A percentile compares a stretch with the other conserved stretches of the same genome.
phyloP scores from a whole-genome alignment of 2,113 vertebrate species.

The Cyphomyrus plagiostoma region DNA sequence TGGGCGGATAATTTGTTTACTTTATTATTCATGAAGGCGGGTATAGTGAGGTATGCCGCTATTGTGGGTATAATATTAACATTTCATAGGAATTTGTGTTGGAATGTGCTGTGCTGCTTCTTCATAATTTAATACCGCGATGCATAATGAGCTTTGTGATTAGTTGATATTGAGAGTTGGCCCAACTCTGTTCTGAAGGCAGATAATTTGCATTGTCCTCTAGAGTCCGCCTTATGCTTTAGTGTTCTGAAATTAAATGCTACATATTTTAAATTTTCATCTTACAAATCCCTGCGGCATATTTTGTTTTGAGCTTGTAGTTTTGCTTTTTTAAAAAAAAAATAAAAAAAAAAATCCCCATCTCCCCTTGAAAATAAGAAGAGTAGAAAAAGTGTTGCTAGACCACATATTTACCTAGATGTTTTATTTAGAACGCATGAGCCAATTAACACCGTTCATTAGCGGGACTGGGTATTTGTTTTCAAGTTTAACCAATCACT shows the following conservation, averaged over 20 bases:
- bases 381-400: conserved; percentile 75
- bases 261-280: conserved; percentile 98
- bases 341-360: not conserved
- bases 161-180: conserved; percentile 99
- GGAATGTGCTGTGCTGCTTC: conserved; percentile 96
- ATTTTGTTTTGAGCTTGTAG: conserved; percentile 76
- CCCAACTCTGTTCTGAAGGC: conserved; percentile 97
- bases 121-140: conserved; percentile 99
- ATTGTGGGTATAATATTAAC: conserved; percentile 99
- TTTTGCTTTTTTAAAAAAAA: conserved; percentile 25
- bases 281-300: conserved; percentile 94
- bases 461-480: conserved; percentile 98
- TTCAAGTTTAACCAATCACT: conserved; percentile 99
- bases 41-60: conserved; percentile 87
- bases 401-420: conserved; percentile 93
- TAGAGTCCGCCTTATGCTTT: conserved; percentile 96
- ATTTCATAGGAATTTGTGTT: conserved; percentile 99
- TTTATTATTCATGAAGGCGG: conserved; percentile 99
- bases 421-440: conserved; percentile 96
- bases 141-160: conserved; percentile 99
- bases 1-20: conserved; percentile 98
- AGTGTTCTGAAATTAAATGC: conserved; percentile 99
- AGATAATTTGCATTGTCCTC: conserved; percentile 99
- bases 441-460: conserved; percentile 99
- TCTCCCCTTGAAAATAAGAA: conserved; percentile 59